Base-by-base conservation (phyloP, 2,113 vertebrate genomes). In the Meriones unguiculatus region DNA sequence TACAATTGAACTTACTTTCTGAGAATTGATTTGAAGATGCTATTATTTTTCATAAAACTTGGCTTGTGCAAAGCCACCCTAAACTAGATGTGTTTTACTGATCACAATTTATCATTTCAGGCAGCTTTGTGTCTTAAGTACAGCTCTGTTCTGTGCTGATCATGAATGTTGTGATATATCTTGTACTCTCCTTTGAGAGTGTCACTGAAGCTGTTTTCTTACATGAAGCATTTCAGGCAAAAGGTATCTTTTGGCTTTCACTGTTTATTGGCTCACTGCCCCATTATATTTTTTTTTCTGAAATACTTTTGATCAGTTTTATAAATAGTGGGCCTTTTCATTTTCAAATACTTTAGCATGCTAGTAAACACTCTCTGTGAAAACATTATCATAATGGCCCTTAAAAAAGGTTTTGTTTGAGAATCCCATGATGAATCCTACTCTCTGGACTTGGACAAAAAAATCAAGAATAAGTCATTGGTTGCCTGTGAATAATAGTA, bases 241-340 rank as follows among this genome's bases (percentile, higher is more conserved):
- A 95, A 95, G 35, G n/a, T 93, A 41, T 15, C 91, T 0, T 80
- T 89, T 64, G 38, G 32, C 38, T 95, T 93, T 95, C 64, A 81
- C 84, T 95, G 95, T 94, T 97, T 97, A 94, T 95, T 97, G 89
- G 84, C 90, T 90, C 59, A 70, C 65, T 93, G 75, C 18, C 30
- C 5, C 59, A 50, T 78, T 67, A 90, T 95, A 95, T 82, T 95
- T 96, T 46, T 46, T 41, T 96, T 97, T 76, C 50, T 87, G 35
- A 96, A 95, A 17, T 22, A 93, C 77, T 81, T 96, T 93, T 87
- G 78, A 94, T 77, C 10, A 90, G 41, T 94, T 97, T 97, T 94
- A 86, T 96, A 97, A 95, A 93, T 97, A 94, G 46, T 87, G 46
- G 46, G 10, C 92, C 64, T 77, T 96, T 97, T 95, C 90, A 93